phyloP scores from a whole-genome alignment of 2,797 vertebrate genomes.

The Megalops cyprinoides region DNA sequence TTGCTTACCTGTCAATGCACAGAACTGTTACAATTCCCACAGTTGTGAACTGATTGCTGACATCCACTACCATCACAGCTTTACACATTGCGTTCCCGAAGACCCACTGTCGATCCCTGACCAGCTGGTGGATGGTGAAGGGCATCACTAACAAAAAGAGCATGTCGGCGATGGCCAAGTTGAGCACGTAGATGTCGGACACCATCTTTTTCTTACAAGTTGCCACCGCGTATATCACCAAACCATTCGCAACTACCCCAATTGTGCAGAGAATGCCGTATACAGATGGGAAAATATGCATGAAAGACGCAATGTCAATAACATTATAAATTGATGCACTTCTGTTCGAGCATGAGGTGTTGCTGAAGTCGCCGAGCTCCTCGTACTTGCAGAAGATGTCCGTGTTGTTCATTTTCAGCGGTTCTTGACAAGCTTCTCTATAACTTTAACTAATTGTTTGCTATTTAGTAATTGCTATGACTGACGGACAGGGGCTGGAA shows the following conservation, averaged over 20 bases:
- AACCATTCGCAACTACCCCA: slow-evolving; percentile 76
- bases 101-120: slow-evolving; percentile 79
- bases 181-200: slow-evolving; percentile 81
- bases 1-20: slow-evolving; percentile 78
- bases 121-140: slow-evolving; percentile 83
- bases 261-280: slow-evolving; percentile 77
- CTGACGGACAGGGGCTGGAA: neutral
- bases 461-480: neutral
- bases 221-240: slow-evolving; percentile 79
- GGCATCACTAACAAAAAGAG: slow-evolving; percentile 82
- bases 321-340: slow-evolving; percentile 44
- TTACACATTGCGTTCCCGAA: slow-evolving; percentile 84
- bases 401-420: slow-evolving; percentile 69
- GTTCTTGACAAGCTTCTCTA: slow-evolving; percentile 1
- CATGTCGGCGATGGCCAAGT: slow-evolving; percentile 79
- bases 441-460: neutral
- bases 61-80: slow-evolving; percentile 81
- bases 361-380: slow-evolving; percentile 52
- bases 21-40: slow-evolving; percentile 81
- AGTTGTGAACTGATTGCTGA: slow-evolving; percentile 83
- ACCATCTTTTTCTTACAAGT: slow-evolving; percentile 82
- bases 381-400: slow-evolving; percentile 54
- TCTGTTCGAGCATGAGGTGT: slow-evolving; percentile 55
- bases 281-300: slow-evolving; percentile 78
- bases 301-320: slow-evolving; percentile 73